A percentile compares a stretch with the other conserved stretches of the same genome.
Conservation (phyloP, 2,888 invertebrate genomes). For the Microdon myrmicae region DNA sequence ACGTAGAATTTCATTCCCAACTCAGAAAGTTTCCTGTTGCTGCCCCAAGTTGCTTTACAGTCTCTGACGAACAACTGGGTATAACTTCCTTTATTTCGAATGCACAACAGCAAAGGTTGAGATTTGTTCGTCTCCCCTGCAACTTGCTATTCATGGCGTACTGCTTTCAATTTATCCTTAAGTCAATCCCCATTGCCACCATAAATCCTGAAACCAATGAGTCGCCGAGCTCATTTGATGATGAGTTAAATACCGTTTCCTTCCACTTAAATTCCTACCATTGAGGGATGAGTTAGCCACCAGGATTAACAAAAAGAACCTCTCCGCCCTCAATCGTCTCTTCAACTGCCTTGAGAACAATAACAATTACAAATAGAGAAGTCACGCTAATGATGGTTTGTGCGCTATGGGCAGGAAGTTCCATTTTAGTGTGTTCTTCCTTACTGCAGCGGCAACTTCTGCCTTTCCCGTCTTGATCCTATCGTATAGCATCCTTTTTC, state of each 20-base stretch:
- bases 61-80: too few species aligned
- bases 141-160: too few species aligned
- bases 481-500: background rate
- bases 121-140: too few species aligned
- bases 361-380: conserved; percentile 38
- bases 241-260: conserved; percentile 48
- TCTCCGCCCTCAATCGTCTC: conserved; percentile 10
- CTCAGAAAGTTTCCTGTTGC: too few species aligned
- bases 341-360: conserved; percentile 17
- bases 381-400: conserved; percentile 45
- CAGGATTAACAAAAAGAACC: conserved; percentile 35
- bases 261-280: conserved; percentile 30
- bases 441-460: too few species aligned
- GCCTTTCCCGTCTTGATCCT: too few species aligned
- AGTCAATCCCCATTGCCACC: conserved; percentile 13
- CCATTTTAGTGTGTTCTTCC: conserved; percentile 17
- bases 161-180: conserved; percentile 37
- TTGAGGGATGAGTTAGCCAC: conserved; percentile 8
- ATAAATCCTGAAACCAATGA: background rate
- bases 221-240: conserved; percentile 23
- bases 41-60: too few species aligned
- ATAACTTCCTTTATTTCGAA: too few species aligned
- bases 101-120: too few species aligned
- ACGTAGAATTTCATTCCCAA: too few species aligned
- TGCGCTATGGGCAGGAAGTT: conserved; percentile 30